Conservation (phyloP, 2,113 vertebrate species). For the Brachirus orientalis region DNA sequence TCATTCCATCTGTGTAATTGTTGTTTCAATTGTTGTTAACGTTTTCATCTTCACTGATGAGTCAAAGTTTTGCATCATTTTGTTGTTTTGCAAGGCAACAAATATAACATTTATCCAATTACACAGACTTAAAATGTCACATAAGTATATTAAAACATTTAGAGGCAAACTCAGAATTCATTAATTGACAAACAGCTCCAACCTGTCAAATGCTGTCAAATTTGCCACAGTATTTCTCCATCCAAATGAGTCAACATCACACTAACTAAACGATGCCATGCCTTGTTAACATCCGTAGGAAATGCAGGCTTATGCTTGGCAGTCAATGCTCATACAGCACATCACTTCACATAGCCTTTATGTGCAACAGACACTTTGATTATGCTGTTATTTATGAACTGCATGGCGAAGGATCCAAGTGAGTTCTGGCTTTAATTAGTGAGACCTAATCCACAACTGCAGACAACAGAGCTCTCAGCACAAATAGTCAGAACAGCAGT, state of each 20-base stretch:
- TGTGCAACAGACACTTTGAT: conserved; percentile 54
- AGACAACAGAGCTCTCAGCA: conserved; percentile 51
- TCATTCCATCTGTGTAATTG: conserved; percentile 43
- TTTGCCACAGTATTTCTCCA: background rate
- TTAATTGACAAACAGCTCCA: background rate
- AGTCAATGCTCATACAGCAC: conserved; percentile 6
- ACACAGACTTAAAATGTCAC: background rate
- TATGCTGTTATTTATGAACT: conserved; percentile 65
- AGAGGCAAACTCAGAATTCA: background rate
- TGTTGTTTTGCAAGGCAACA: too few relatives aligned
- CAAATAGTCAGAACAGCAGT: conserved; percentile 25
- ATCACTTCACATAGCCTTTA: conserved; percentile 32
- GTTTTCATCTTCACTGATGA: conserved; percentile 19
- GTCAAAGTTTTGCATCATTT: background rate
- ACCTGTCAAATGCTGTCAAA: background rate
- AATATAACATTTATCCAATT: background rate
- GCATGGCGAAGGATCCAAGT: conserved; percentile 23
- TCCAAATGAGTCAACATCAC: conserved; percentile 5
- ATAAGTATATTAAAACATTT: background rate
- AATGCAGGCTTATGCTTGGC: conserved; percentile 30
- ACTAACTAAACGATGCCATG: conserved; percentile 15
- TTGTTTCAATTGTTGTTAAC: conserved; percentile 11
- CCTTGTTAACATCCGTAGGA: conserved; percentile 45
- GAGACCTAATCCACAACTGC: conserved; percentile 51
- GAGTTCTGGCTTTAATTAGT: conserved; percentile 68